phyloP scores from a whole-genome alignment of 2,888 invertebrate genomes.

The Diarsia rubi region DNA sequence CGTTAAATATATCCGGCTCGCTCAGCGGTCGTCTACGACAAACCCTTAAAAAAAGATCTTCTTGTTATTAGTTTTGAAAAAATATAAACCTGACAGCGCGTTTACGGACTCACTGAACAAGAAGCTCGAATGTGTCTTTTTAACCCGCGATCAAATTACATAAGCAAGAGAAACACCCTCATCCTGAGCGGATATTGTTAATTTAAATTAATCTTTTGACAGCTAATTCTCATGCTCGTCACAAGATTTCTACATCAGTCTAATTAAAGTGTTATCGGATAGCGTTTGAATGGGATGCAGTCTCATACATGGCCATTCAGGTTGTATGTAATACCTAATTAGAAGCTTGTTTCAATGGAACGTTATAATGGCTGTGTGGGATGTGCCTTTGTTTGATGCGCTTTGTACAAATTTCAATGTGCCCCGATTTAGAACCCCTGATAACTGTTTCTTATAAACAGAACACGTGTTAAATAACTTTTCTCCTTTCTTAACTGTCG shows the following conservation, averaged over 20 bases:
- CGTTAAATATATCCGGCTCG: too few species aligned
- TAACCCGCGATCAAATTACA: conserved; percentile 47
- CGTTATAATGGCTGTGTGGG: conserved; percentile 80
- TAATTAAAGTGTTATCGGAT: conserved; percentile 84
- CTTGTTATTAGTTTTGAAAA: background rate
- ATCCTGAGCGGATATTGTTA: conserved; percentile 58
- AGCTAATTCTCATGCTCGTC: conserved; percentile 68
- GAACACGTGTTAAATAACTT: conserved; percentile 29
- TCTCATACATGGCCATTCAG: conserved; percentile 80
- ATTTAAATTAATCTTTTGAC: conserved; percentile 72
- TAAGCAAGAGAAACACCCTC: conserved; percentile 49
- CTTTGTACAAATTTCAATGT: conserved; percentile 65
- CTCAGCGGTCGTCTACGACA: too few species aligned
- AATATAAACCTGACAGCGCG: background rate
- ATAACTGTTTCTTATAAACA: conserved; percentile 36
- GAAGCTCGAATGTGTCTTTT: conserved; percentile 28
- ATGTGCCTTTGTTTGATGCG: conserved; percentile 69
- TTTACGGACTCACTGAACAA: conserved; percentile 24
- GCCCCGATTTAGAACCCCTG: conserved; percentile 47
- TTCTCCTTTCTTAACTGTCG: conserved; percentile 42
- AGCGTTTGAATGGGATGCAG: conserved; percentile 82
- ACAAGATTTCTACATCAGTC: conserved; percentile 71
- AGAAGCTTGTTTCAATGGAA: conserved; percentile 81
- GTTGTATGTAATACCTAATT: conserved; percentile 82
- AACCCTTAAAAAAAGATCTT: background rate